These are phyloP conservation scores for Phanerotoma sp. DNA, from an alignment of 2,888 invertebrate genomes.

Conservation along the genomic window DNA sequence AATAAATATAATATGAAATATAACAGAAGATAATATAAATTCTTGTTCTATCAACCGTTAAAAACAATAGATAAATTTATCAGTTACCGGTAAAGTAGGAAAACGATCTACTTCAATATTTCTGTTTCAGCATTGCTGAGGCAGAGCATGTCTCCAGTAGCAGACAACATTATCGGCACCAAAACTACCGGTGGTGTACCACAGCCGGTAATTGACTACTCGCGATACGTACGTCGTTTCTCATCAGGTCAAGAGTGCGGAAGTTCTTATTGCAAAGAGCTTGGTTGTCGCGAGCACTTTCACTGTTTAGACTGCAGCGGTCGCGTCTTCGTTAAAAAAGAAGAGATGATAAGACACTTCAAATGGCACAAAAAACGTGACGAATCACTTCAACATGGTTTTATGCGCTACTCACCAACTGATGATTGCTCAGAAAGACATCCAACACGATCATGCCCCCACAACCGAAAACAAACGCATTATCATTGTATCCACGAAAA, in stretches of 20 bases:
- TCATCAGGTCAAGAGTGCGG: constrained; percentile 81
- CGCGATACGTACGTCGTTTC: constrained; percentile 85
- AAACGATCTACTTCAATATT: constrained; percentile 12
- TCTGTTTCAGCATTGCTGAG: constrained; percentile 60
- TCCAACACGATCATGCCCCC: constrained; percentile 72
- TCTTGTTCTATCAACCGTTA: too few species aligned
- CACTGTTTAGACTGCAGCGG: constrained; percentile 83
- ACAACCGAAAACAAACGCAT: constrained; percentile 93
- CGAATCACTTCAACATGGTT: constrained; percentile 93
- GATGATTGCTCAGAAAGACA: constrained; percentile 93
- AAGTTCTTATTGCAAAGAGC: constrained; percentile 80
- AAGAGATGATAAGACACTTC: constrained; percentile 98
- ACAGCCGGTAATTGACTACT: constrained; percentile 79
- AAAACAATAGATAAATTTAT: too few species aligned
- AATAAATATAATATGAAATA: too few species aligned
- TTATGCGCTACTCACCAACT: constrained; percentile 90
- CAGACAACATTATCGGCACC: constrained; percentile 52
- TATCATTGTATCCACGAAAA: constrained; percentile 96
- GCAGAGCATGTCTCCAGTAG: constrained; percentile 59
- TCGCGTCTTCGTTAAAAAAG: constrained; percentile 95
- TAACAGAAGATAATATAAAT: too few species aligned
- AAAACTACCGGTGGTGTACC: constrained; percentile 58
- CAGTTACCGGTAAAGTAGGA: too few species aligned
- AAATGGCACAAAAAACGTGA: constrained; percentile 99
- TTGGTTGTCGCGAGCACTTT: constrained; percentile 92